Percentiles rank a stretch among this genome's conserved stretches.
phyloP scores from a whole-genome alignment of 2,797 vertebrate species.

The Tapirus indicus region DNA sequence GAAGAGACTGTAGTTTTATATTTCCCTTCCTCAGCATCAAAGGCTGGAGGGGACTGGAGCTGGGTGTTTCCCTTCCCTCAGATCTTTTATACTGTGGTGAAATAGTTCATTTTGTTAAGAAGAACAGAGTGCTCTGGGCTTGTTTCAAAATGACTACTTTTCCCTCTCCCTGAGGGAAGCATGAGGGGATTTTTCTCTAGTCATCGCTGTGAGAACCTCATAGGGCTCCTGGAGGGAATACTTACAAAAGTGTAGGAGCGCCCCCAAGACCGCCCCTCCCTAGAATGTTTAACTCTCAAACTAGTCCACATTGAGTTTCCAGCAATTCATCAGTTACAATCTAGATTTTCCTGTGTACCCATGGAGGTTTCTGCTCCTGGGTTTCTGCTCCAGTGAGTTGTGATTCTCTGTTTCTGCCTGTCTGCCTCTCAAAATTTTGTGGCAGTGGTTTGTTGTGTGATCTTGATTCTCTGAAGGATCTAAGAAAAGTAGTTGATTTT shows the following conservation, averaged over 20 bases:
- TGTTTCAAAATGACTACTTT: not conserved
- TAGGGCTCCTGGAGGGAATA: not conserved
- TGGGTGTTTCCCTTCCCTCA: not conserved
- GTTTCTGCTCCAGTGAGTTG: not conserved
- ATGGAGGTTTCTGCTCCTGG: not conserved
- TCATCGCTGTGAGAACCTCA: not conserved
- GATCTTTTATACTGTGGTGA: not conserved
- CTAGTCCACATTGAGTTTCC: not conserved
- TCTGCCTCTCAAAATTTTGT: not conserved
- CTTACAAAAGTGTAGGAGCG: not conserved
- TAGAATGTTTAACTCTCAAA: not conserved
- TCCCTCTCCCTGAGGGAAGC: not conserved
- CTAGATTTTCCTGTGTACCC: not conserved
- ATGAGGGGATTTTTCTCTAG: not conserved
- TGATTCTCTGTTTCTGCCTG: not conserved
- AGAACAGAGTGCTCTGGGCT: not conserved
- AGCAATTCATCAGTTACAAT: not conserved
- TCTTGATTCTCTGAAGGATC: not conserved
- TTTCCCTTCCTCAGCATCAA: not conserved
- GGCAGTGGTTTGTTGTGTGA: not conserved
- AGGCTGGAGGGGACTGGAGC: not conserved
- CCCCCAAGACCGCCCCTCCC: not conserved
- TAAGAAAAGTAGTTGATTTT: not conserved
- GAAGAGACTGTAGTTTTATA: not conserved
- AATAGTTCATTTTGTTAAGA: constrained; percentile 10